These are phyloP conservation scores for Sebastes alutus DNA, from an alignment of 2,797 vertebrate genomes.

Conservation along the genomic window DNA sequence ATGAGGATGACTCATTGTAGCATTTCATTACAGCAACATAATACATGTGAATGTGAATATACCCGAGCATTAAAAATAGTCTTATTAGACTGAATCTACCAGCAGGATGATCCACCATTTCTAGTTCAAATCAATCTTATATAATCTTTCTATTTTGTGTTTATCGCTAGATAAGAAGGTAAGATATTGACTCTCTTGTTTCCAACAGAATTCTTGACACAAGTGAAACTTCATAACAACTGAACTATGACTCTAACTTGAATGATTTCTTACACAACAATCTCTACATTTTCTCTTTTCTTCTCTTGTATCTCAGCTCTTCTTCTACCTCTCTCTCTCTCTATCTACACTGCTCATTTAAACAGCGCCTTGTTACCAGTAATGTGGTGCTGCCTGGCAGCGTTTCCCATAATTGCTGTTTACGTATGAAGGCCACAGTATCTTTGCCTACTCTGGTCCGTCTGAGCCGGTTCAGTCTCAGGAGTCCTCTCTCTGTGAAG, in stretches of 20 bases:
- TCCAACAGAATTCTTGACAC: not conserved
- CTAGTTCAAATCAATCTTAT: not conserved
- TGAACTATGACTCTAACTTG: not conserved
- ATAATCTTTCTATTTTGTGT: not conserved
- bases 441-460: not conserved
- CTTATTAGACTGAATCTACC: not conserved
- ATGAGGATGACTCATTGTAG: not conserved
- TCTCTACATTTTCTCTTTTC: not conserved
- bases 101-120: not conserved
- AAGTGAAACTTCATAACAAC: not conserved
- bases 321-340: not conserved
- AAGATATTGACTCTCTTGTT: not conserved
- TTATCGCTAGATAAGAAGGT: not conserved
- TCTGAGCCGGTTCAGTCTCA: constrained; percentile 2
- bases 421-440: constrained; percentile 24
- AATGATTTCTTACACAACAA: not conserved
- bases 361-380: not conserved
- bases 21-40: not conserved
- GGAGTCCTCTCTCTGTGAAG: constrained; percentile 24
- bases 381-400: not conserved
- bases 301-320: not conserved
- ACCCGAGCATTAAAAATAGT: not conserved
- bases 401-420: constrained; percentile 24
- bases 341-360: not conserved
- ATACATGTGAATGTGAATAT: not conserved